Evolutionary conservation across 2,888 invertebrate species (phyloP), one percentile per base, ranked within the genome.

Genomic region (Timandra comae): DNA sequence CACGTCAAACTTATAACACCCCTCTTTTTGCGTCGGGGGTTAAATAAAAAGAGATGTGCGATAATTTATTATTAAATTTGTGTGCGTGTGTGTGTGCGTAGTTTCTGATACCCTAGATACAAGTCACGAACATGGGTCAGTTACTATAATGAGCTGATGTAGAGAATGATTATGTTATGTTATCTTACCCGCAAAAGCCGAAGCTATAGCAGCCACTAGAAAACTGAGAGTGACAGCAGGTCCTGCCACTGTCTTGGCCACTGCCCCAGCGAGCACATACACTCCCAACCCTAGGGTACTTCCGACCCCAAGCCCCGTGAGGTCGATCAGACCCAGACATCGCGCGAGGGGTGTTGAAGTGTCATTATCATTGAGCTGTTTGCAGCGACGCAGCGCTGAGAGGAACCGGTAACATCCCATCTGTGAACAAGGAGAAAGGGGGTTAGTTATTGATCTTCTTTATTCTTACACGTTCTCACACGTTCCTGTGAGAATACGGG

Each of bases 241-340:
- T 0, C 97, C 97, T 0, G 96, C 93, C 30, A 89, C 89, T 39
- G 88, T 88, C 71, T 91, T 93, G 3, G 95, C 92, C 1, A 95
- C 95, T 41, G 92, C 90, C 0, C 95, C 96, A 12, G 94, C 95
- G 31, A 97, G 70, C 11, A 97, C 96, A 63, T 97, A 97, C 23
- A 97, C 93, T 0, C 97, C 97, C 2, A 96, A 94, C 0, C 97
- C 97, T 7, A 97, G 88, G 0, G 94, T 94, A 42, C 93, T 92
- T 22, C 94, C 94, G 12, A 94, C 90, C 0, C 91, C 96, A 22
- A 97, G 73, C 0, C 93, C 92, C 0, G 95, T 96, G 30, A 98
- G 86, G 77, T 98, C 98, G 16, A 95, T 54, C 0, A 96, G 87
- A 2, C 91, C 91, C 24, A 98, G 87, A 31, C 95, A 94, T 33